A percentile compares a stretch with the other conserved stretches of the same genome.
These are phyloP conservation scores for Zoroaster sp. DNA, from an alignment of 53 echinoderm and acorn worm species.

Conservation along the genomic window DNA sequence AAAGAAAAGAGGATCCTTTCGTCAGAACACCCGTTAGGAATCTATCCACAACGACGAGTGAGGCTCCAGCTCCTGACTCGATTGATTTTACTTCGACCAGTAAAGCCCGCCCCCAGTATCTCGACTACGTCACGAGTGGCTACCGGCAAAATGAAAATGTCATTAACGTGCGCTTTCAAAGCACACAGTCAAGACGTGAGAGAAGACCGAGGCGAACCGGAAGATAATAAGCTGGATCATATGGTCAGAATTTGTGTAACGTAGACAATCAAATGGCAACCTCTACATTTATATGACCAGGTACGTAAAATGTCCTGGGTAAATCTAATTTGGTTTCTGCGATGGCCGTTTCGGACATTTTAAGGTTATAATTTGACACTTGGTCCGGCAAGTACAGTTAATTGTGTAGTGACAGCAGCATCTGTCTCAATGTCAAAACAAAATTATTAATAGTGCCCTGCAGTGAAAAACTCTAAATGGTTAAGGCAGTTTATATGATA, in stretches of 20 bases:
- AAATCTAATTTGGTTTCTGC: too few relatives aligned
- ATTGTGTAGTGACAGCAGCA: neutral
- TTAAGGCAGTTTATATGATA: neutral
- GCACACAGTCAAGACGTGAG: neutral
- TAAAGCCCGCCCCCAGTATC: constrained; percentile 48
- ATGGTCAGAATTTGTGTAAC: neutral
- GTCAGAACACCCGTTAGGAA: neutral
- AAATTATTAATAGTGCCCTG: neutral
- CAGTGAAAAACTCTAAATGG: neutral
- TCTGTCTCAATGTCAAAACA: constrained; percentile 2
- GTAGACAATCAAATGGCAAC: neutral
- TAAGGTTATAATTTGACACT: too few relatives aligned
- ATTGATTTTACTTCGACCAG: constrained; percentile 33
- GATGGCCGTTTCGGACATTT: too few relatives aligned
- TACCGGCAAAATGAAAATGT: constrained; percentile 22
- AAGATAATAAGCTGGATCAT: constrained; percentile 5
- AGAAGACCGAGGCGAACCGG: neutral
- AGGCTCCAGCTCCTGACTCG: neutral
- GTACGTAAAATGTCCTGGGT: too few relatives aligned
- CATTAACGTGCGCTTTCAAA: constrained; percentile 18
- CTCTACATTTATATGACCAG: too few relatives aligned
- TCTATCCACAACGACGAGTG: constrained; percentile 4
- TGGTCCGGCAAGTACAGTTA: too few relatives aligned
- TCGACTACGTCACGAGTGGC: constrained; percentile 32
- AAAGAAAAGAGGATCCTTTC: neutral